Base-by-base conservation (phyloP, 2,797 vertebrate species). In the Philypnodon macrostomus region DNA sequence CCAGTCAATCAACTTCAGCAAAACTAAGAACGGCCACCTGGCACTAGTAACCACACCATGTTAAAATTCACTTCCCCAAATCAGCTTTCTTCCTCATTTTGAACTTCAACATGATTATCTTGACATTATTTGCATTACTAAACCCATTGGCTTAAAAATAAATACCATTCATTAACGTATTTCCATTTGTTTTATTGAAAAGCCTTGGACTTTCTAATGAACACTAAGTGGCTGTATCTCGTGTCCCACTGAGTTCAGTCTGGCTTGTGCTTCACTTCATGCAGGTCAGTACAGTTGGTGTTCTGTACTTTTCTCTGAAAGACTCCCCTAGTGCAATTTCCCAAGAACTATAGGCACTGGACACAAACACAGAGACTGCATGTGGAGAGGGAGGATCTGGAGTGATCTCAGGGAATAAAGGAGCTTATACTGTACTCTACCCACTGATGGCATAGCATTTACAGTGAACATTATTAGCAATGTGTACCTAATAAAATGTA, bases 231-330 rank as follows among this genome's bases (percentile, higher is more conserved):
- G n/a, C 17, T 17, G 7, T 30, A 7, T 34, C 32, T 13, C 23
- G 23, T 33, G 53, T 19, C 15, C 33, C 7, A 7, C 5, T 30
- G 7, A 19, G 2, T 14, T 14, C 8, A 16, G 42, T 40, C 31
- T 32, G 14, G 27, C 21, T 44, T 5, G 13, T 34, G 42, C 37
- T 27, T 39, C 45, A 12, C 40, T 16, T 21, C 9, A 29, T 54
- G 48, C n/a, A n/a, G 47, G 50, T 64, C 63, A 42, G 37, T 26
- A 27, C 47, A 13, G n/a, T n/a, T n/a, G n/a, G n/a, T 50, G 50
- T 27, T 50, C 42, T 70, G 61, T 73, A 53, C 60, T 65, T 77
- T 41, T 80, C 52, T 53, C 39, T 56, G 66, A 56, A 80, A 72
- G 54, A 66, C 18, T 44, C 63, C 34, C 26, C 51, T 47, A 26